phyloP scores from a whole-genome alignment of 1,140 invertebrate genomes.

The Cydia pomonella region DNA sequence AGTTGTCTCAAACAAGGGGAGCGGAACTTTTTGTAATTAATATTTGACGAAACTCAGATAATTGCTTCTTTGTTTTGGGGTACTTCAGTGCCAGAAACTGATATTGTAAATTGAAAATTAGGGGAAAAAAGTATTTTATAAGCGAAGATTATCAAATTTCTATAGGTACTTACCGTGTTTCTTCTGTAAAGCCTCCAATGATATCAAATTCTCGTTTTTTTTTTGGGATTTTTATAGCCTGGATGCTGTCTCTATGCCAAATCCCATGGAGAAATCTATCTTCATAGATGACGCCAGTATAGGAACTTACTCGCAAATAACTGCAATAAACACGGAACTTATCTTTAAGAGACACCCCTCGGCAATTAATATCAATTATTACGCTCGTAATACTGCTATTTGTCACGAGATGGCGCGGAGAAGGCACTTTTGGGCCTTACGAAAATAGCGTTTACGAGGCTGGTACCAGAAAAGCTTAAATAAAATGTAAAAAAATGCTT shows the following conservation, averaged over 20 bases:
- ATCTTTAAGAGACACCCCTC: not conserved
- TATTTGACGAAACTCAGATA: not conserved
- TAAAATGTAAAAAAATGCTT: too few relatives aligned
- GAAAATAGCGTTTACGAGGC: not conserved
- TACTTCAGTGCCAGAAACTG: too few relatives aligned
- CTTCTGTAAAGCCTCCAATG: too few relatives aligned
- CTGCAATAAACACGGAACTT: not conserved
- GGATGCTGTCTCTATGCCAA: too few relatives aligned
- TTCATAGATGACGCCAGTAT: too few relatives aligned
- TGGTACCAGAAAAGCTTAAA: not conserved
- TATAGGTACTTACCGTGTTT: too few relatives aligned
- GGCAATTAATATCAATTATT: slow-evolving; percentile 11
- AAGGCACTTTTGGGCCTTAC: not conserved
- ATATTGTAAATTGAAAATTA: too few relatives aligned
- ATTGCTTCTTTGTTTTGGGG: not conserved
- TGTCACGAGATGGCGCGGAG: not conserved
- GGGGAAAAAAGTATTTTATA: too few relatives aligned
- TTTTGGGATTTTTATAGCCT: too few relatives aligned
- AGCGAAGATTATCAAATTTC: too few relatives aligned
- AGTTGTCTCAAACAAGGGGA: not conserved
- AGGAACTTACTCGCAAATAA: not conserved
- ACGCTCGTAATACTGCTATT: not conserved
- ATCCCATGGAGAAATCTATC: too few relatives aligned
- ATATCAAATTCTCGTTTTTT: too few relatives aligned
- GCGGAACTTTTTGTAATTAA: not conserved